These are phyloP conservation scores for Eubucco bourcierii DNA, from an alignment of 2,113 vertebrate genomes.

Conservation along the genomic window DNA sequence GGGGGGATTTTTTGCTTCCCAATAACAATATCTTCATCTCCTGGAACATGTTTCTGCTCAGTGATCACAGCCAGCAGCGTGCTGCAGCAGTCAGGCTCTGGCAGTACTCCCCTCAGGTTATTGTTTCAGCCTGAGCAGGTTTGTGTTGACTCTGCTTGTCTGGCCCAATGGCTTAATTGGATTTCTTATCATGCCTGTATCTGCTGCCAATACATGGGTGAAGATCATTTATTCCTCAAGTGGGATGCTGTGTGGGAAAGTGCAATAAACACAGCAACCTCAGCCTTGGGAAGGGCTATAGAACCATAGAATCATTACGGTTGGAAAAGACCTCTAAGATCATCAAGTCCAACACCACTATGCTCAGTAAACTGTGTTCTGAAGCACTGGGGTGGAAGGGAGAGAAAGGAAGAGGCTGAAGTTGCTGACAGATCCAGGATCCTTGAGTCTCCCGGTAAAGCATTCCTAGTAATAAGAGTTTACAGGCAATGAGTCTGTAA, in stretches of 20 bases:
- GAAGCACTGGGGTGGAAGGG: not conserved
- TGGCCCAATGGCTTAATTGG: not conserved
- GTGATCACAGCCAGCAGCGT: not conserved
- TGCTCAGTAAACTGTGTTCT: too few species aligned
- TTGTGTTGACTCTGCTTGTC: not conserved
- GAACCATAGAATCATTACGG: too few species aligned
- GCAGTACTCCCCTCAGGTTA: not conserved
- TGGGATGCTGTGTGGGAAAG: not conserved
- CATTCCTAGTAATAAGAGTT: not conserved
- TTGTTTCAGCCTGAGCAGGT: not conserved
- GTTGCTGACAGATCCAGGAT: not conserved
- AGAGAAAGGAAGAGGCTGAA: not conserved
- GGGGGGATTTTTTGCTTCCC: not conserved
- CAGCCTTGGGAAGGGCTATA: not conserved
- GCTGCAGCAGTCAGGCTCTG: not conserved
- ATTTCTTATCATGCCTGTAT: not conserved
- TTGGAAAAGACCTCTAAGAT: too few species aligned
- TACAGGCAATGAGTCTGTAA: not conserved
- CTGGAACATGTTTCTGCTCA: not conserved
- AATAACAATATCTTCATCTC: not conserved
- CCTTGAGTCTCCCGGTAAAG: not conserved
- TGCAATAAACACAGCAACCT: not conserved
- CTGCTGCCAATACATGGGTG: not conserved
- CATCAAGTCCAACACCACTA: too few species aligned
- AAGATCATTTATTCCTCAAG: not conserved